These are phyloP conservation scores for Lagenorhynchus albirostris DNA, from an alignment of 2,113 vertebrate species.

Conservation along the genomic window DNA sequence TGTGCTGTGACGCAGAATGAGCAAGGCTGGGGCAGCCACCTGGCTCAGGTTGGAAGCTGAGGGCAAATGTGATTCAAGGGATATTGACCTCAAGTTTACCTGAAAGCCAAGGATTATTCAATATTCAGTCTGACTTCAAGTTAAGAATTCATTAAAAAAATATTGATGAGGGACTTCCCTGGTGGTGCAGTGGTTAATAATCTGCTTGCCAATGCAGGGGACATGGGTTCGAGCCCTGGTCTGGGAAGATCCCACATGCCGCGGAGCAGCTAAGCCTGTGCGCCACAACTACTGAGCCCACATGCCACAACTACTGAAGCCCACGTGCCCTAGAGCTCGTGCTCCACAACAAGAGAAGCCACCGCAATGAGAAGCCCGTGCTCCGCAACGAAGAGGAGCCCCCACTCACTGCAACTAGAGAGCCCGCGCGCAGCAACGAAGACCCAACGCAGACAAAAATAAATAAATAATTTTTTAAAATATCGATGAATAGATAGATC, in stretches of 20 bases:
- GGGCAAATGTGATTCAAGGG: background rate
- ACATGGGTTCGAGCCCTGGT: too few species aligned
- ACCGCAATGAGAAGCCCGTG: too few species aligned
- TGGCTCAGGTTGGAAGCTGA: background rate
- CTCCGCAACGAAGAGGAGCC: too few species aligned
- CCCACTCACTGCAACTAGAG: too few species aligned
- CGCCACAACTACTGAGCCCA: too few species aligned
- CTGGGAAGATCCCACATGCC: too few species aligned
- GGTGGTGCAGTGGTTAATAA: too few species aligned
- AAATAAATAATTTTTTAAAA: background rate
- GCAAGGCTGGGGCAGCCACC: background rate
- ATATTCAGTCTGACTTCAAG: background rate
- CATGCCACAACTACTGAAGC: too few species aligned
- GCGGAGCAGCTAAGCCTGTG: too few species aligned
- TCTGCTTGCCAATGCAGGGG: too few species aligned
- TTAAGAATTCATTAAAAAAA: background rate
- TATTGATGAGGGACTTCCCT: background rate
- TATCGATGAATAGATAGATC: background rate
- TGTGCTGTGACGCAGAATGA: rapidly evolving
- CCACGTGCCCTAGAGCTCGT: rapidly evolving
- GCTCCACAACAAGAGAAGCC: too few species aligned
- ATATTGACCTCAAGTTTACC: background rate
- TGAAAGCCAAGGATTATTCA: background rate
- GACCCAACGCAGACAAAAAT: too few species aligned
- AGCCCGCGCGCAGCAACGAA: rapidly evolving